A percentile compares a stretch with the other conserved stretches of the same genome.
These are phyloP conservation scores for Teleogryllus occipitalis DNA, from an alignment of 1,140 invertebrate species.

Conservation along the genomic window DNA sequence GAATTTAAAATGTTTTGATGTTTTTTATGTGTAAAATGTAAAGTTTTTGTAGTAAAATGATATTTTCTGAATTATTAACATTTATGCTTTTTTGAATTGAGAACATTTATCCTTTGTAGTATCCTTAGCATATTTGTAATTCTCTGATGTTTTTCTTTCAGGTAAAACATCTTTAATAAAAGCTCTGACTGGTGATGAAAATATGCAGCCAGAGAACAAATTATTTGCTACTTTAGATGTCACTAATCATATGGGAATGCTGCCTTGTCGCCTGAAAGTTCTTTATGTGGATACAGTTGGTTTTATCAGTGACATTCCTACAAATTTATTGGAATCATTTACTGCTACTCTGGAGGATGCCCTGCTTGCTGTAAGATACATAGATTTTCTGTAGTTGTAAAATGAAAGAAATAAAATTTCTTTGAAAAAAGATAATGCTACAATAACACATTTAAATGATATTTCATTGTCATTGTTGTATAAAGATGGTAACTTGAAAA, in stretches of 20 bases:
- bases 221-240: conserved; percentile 89
- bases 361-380: conserved; percentile 46
- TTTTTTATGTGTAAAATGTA: conserved; percentile 2
- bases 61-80: background rate
- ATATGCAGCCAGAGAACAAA: conserved; percentile 61
- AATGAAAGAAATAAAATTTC: too few relatives aligned
- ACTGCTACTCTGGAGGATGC: conserved; percentile 77
- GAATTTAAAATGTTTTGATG: background rate
- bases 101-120: background rate
- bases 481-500: too few relatives aligned
- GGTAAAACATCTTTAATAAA: conserved; percentile 79
- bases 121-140: background rate
- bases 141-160: conserved; percentile 23
- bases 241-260: conserved; percentile 59
- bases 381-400: too few relatives aligned
- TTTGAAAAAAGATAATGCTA: too few relatives aligned
- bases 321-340: conserved; percentile 74
- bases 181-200: conserved; percentile 57
- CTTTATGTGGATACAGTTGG: conserved; percentile 85
- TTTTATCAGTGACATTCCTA: conserved; percentile 83
- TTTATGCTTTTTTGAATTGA: background rate
- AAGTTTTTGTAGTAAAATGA: background rate
- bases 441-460: too few relatives aligned
- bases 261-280: conserved; percentile 59
- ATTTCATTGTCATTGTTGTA: too few relatives aligned